Percentiles rank a stretch among this genome's conserved stretches.
phyloP scores from a whole-genome alignment of 2,113 vertebrate genomes.

The Lampris incognitus region DNA sequence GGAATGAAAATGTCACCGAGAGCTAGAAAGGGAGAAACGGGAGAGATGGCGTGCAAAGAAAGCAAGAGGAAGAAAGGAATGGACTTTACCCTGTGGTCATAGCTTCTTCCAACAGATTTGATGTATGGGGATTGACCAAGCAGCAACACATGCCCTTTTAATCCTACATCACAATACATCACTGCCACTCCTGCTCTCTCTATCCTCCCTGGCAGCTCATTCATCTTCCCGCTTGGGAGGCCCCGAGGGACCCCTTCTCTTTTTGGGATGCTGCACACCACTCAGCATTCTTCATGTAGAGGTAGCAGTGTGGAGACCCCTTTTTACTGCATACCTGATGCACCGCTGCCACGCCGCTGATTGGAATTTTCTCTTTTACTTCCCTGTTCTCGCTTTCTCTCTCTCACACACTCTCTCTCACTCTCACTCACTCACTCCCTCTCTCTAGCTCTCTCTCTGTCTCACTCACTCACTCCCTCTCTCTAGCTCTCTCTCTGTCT shows the following conservation, averaged over 20 bases:
- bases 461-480: no score
- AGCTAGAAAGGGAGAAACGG: slow-evolving; percentile 14
- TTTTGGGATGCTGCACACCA: slow-evolving; percentile 17
- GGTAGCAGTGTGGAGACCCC: not conserved
- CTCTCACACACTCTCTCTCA: no score
- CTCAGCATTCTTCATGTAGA: slow-evolving; percentile 15
- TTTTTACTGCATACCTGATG: no score
- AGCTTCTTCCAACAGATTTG: slow-evolving; percentile 24
- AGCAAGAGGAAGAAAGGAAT: not conserved
- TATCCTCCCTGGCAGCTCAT: slow-evolving; percentile 59
- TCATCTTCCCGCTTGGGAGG: slow-evolving; percentile 42
- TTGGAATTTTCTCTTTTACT: no score
- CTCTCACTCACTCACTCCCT: no score
- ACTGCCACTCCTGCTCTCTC: slow-evolving; percentile 35
- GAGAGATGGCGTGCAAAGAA: not conserved
- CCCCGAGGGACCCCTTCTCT: slow-evolving; percentile 9
- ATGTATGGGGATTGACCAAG: slow-evolving; percentile 23
- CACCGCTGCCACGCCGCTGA: no score
- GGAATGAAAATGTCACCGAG: not conserved
- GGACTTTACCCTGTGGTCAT: not conserved
- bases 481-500: no score
- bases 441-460: no score
- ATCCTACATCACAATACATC: slow-evolving; percentile 14
- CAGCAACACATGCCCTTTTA: slow-evolving; percentile 47
- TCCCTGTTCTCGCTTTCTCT: no score